These are phyloP conservation scores for Jordanella pulchra DNA, from an alignment of 2,797 vertebrate genomes.

Conservation along the genomic window DNA sequence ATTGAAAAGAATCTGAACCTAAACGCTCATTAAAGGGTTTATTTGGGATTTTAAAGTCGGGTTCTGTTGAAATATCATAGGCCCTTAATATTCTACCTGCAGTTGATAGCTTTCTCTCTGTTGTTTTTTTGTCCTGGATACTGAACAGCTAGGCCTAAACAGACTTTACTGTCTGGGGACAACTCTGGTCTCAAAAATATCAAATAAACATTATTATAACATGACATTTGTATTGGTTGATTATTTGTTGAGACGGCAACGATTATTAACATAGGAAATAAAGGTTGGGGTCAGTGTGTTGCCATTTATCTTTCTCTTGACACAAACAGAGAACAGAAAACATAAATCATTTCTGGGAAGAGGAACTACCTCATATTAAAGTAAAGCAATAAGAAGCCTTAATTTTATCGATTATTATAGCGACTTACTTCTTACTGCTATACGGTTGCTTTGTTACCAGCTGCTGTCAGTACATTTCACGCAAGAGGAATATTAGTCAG, in stretches of 20 bases:
- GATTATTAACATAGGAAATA: background rate
- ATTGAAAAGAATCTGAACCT: conserved; percentile 37
- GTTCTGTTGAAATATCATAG: background rate
- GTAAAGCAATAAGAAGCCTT: background rate
- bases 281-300: background rate
- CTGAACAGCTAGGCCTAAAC: background rate
- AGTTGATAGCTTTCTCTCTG: background rate
- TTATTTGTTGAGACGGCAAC: background rate
- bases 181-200: no score
- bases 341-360: background rate
- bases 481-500: background rate
- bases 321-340: background rate
- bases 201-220: no score
- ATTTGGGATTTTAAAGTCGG: background rate
- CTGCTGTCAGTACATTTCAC: background rate
- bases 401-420: background rate
- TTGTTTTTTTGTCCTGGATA: background rate
- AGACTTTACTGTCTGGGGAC: no score
- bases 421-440: background rate
- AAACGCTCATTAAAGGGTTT: conserved; percentile 3
- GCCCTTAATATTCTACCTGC: background rate
- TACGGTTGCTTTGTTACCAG: background rate
- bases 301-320: background rate
- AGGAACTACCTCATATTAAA: background rate
- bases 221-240: background rate